phyloP scores from a whole-genome alignment of 2,797 vertebrate genomes.

The Hozukius guyotensis region DNA sequence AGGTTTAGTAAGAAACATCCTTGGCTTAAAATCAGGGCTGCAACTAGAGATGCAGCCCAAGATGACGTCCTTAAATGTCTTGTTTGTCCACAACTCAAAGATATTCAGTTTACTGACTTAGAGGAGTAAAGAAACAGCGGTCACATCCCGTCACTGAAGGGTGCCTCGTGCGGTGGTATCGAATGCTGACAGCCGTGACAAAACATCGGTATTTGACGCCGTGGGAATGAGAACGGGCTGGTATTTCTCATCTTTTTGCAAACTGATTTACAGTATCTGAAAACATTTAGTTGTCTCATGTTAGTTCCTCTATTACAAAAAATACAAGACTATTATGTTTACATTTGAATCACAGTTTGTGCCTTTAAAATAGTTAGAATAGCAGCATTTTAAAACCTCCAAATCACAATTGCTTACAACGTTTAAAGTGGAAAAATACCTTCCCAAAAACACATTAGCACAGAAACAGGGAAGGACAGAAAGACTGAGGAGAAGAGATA shows the following conservation, averaged over 20 bases:
- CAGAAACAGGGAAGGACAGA: neutral
- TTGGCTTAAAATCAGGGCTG: too few species aligned
- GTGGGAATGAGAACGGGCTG: too few species aligned
- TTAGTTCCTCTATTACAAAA: neutral
- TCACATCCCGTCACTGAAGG: too few species aligned
- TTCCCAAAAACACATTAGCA: neutral
- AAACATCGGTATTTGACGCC: too few species aligned
- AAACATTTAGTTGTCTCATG: neutral
- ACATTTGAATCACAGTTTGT: neutral
- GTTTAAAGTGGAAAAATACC: neutral
- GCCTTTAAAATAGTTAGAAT: neutral
- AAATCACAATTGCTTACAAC: neutral
- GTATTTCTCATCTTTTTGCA: neutral
- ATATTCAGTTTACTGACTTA: too few species aligned
- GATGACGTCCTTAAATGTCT: too few species aligned
- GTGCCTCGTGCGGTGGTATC: too few species aligned
- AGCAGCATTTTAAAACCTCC: neutral
- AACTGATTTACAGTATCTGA: neutral
- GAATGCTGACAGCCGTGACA: too few species aligned
- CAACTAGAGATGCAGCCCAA: too few species aligned
- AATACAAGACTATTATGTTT: neutral
- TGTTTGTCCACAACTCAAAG: too few species aligned
- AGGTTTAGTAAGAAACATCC: too few species aligned
- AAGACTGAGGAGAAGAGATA: constrained; percentile 14
- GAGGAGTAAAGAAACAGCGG: too few species aligned